These are phyloP conservation scores for Ctena decussata DNA, from an alignment of 2,888 invertebrate species.

Conservation along the genomic window DNA sequence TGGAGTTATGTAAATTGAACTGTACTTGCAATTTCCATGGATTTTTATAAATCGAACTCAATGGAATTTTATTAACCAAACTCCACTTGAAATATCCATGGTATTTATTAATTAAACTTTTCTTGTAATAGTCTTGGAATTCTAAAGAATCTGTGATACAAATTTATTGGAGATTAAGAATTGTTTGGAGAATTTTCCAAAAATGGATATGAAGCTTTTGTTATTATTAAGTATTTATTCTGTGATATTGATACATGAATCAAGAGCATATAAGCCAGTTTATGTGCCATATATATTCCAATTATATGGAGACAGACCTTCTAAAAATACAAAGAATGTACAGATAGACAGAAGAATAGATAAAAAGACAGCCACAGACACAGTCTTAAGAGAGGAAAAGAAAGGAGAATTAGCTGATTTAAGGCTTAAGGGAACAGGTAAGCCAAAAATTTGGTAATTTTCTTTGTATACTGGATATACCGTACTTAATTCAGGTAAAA, in stretches of 20 bases:
- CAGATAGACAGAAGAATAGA: background rate
- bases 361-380: background rate
- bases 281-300: slow-evolving; percentile 67
- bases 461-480: no score
- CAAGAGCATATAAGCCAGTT: slow-evolving; percentile 25
- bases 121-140: no score
- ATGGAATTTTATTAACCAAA: no score
- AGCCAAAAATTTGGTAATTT: no score
- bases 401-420: slow-evolving; percentile 1
- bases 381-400: background rate
- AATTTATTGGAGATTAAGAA: no score
- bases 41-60: no score
- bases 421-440: slow-evolving; percentile 34
- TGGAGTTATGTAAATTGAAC: no score
- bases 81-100: no score
- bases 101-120: no score
- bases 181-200: background rate
- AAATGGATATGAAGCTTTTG: background rate
- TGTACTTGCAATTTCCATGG: no score
- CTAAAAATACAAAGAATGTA: background rate
- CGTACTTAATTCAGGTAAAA: no score
- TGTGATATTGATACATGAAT: background rate
- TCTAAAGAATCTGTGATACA: no score
- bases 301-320: slow-evolving; percentile 52
- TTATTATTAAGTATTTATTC: background rate